Evolutionary conservation across 2,797 vertebrate species (phyloP).

Genomic region (Synanceia verrucosa): DNA sequence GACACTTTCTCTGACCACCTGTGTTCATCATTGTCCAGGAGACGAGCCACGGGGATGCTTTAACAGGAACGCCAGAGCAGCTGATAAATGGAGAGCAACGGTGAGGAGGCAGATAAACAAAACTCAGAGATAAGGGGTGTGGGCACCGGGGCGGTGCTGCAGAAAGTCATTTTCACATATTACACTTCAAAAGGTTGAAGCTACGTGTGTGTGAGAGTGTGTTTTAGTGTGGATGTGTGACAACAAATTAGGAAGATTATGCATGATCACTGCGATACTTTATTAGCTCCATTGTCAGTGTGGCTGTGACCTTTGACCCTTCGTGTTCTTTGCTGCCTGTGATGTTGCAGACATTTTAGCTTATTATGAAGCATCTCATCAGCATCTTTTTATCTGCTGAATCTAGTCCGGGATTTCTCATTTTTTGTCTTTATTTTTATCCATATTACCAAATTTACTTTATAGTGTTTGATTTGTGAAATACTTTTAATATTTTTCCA

Average conservation of each 20-base stretch:
- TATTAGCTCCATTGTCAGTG: constrained; percentile 11
- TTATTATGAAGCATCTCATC: not conserved
- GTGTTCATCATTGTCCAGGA: constrained; percentile 71
- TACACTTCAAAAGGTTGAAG: constrained; percentile 55
- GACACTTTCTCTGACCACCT: constrained; percentile 71
- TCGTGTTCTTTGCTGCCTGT: not conserved
- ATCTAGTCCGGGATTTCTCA: no score
- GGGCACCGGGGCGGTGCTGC: constrained; percentile 21
- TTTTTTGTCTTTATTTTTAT: not conserved
- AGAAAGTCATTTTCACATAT: constrained; percentile 64
- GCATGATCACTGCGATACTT: constrained; percentile 16
- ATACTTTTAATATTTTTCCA: constrained; percentile 7
- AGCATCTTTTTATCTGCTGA: not conserved
- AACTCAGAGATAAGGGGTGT: constrained; percentile 52
- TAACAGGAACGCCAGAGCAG: constrained; percentile 53
- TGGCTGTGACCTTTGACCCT: constrained; percentile 26
- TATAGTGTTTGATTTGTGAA: not conserved
- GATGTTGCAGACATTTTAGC: constrained; percentile 6
- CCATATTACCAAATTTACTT: not conserved
- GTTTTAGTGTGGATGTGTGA: not conserved
- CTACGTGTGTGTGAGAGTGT: not conserved
- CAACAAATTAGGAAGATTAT: constrained; percentile 27
- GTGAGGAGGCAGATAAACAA: constrained; percentile 70
- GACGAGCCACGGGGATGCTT: constrained; percentile 52
- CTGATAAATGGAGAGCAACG: constrained; percentile 68